Evolutionary conservation across 2,113 vertebrate genomes (phyloP).

Genomic region (Colossoma macropomum): DNA sequence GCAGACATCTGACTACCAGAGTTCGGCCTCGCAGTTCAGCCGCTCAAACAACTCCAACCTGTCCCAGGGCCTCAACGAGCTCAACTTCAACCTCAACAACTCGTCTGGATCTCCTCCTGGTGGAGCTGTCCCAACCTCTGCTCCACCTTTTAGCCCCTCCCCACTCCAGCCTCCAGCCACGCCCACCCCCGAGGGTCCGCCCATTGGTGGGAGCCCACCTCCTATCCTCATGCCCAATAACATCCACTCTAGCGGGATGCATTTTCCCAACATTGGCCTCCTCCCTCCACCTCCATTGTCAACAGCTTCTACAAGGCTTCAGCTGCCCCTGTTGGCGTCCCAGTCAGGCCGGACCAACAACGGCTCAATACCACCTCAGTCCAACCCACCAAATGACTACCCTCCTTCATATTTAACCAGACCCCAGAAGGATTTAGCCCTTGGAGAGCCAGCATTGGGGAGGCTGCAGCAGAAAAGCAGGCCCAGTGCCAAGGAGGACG

Average conservation of each 20-base stretch:
- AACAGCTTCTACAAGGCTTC: conserved; percentile 43
- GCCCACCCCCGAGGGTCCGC: conserved; percentile 80
- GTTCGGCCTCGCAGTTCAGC: conserved; percentile 87
- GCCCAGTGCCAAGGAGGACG: conserved; percentile 79
- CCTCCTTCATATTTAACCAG: conserved; percentile 23
- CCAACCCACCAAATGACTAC: conserved; percentile 18
- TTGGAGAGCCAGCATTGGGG: background rate
- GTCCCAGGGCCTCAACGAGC: conserved; percentile 88
- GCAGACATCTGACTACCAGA: conserved; percentile 92
- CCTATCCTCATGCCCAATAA: conserved; percentile 76
- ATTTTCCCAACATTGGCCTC: conserved; percentile 68
- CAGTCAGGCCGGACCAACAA: conserved; percentile 20
- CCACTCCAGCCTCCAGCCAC: conserved; percentile 70
- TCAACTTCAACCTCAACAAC: conserved; percentile 85
- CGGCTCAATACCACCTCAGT: background rate
- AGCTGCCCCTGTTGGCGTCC: conserved; percentile 39
- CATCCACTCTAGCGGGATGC: conserved; percentile 55
- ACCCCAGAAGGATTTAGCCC: conserved; percentile 29
- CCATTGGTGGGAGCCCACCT: conserved; percentile 74
- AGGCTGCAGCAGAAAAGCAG: conserved; percentile 70
- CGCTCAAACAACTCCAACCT: conserved; percentile 88
- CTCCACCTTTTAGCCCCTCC: conserved; percentile 81
- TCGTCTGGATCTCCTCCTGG: conserved; percentile 76
- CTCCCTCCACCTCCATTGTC: conserved; percentile 68
- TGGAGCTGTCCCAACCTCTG: conserved; percentile 78